Conservation (phyloP, 2,888 invertebrate species). For the Chloromyia formosa region DNA sequence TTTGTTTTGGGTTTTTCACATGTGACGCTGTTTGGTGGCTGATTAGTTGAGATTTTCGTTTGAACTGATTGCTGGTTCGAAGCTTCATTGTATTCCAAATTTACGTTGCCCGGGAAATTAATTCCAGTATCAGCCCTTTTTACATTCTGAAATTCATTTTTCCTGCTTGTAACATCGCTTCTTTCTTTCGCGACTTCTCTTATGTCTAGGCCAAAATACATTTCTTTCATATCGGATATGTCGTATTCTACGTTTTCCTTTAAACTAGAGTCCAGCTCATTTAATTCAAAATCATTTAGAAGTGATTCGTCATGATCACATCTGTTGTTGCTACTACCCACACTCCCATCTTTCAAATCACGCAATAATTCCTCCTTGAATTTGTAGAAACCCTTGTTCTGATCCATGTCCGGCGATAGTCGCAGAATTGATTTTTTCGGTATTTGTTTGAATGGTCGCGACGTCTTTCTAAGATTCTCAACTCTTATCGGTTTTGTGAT, state of each 20-base stretch:
- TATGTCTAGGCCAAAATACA: too few relatives aligned
- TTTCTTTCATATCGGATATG: too few relatives aligned
- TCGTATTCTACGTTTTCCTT: constrained; percentile 24
- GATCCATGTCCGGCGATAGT: background rate
- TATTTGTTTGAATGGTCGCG: background rate
- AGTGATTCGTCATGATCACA: background rate
- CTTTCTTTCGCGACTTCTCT: background rate
- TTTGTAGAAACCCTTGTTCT: constrained; percentile 43
- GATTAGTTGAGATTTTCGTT: background rate
- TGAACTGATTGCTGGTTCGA: background rate
- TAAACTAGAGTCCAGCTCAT: constrained; percentile 36
- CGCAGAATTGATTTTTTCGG: background rate
- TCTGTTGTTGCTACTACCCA: background rate
- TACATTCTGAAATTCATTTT: background rate
- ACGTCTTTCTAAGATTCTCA: background rate
- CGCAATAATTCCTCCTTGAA: constrained; percentile 34
- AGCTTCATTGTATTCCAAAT: background rate
- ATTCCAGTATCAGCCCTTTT: too few relatives aligned
- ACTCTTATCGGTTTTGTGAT: background rate
- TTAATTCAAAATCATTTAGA: background rate
- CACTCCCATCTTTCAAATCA: background rate
- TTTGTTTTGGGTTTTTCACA: background rate
- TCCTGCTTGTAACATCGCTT: background rate
- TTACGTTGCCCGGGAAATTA: too few relatives aligned
- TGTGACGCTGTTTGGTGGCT: background rate